These are phyloP conservation scores for Limanda limanda DNA, from an alignment of 2,113 vertebrate species.

Conservation along the genomic window DNA sequence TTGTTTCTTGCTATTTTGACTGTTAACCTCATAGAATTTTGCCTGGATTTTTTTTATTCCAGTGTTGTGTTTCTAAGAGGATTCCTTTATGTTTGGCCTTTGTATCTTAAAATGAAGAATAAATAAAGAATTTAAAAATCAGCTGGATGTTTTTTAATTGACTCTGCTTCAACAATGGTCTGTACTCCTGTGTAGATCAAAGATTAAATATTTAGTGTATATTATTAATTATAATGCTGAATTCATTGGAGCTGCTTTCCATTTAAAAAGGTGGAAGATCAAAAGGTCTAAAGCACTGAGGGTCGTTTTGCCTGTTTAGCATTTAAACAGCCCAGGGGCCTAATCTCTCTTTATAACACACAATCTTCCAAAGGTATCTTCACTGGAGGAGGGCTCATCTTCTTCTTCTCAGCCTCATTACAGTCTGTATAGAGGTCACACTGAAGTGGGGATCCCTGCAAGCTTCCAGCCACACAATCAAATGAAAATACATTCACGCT, in stretches of 20 bases:
- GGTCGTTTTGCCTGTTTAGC: constrained; percentile 71
- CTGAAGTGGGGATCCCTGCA: constrained; percentile 1
- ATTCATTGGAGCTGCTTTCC: constrained; percentile 69
- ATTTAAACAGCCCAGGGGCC: constrained; percentile 61
- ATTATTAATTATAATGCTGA: constrained; percentile 26
- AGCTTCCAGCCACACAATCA: constrained; percentile 6
- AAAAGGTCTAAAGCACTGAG: constrained; percentile 52
- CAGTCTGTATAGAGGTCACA: constrained; percentile 49
- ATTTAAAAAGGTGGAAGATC: constrained; percentile 75
- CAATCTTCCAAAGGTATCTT: constrained; percentile 52
- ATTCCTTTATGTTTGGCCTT: constrained; percentile 58
- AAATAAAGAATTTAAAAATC: constrained; percentile 52
- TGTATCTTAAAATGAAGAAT: constrained; percentile 65
- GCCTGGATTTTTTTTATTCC: constrained; percentile 42
- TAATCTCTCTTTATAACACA: constrained; percentile 42
- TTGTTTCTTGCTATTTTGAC: constrained; percentile 48
- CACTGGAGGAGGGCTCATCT: constrained; percentile 32
- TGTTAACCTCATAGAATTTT: constrained; percentile 44
- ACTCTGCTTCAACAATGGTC: constrained; percentile 14
- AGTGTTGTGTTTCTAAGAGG: constrained; percentile 59
- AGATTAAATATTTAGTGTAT: constrained; percentile 29
- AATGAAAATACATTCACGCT: constrained; percentile 13
- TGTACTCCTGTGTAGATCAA: background rate
- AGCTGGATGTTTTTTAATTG: background rate
- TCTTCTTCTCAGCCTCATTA: constrained; percentile 39